Conservation (phyloP, 2,113 vertebrate genomes). For the Paramisgurnus dabryanus region DNA sequence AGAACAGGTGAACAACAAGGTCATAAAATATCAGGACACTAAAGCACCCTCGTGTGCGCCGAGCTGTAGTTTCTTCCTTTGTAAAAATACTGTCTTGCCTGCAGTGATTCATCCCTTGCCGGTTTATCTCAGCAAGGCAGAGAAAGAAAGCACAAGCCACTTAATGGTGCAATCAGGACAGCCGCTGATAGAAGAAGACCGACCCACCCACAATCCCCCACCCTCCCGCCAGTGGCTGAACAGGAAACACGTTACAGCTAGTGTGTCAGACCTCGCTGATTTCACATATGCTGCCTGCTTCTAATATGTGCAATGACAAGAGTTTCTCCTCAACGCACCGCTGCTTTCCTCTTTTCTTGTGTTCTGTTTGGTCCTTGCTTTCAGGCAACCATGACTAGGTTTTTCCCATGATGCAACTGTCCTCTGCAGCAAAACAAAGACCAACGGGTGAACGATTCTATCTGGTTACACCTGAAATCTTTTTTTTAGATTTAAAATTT, state of each 20-base stretch:
- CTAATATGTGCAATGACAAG: conserved; percentile 42
- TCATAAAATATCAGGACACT: background rate
- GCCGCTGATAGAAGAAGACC: conserved; percentile 27
- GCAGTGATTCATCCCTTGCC: conserved; percentile 40
- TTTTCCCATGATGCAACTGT: conserved; percentile 35
- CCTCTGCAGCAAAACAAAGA: background rate
- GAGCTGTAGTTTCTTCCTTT: background rate
- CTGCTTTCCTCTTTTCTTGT: conserved; percentile 33
- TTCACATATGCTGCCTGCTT: conserved; percentile 41
- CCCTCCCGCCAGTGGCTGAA: conserved; percentile 10
- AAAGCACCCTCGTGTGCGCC: background rate
- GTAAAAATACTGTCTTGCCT: conserved; percentile 1
- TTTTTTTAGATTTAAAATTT: too few relatives aligned
- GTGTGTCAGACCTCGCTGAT: conserved; percentile 33
- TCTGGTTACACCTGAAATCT: background rate
- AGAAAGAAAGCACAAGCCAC: conserved; percentile 33
- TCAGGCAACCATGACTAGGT: background rate
- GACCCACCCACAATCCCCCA: background rate
- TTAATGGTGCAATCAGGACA: conserved; percentile 46
- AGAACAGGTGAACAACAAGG: conserved; percentile 15
- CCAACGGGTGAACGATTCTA: background rate
- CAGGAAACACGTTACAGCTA: conserved; percentile 19
- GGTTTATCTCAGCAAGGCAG: conserved; percentile 41
- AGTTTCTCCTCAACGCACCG: background rate
- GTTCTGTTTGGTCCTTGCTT: conserved; percentile 43